Evolutionary conservation across 2,113 vertebrate genomes (phyloP), one percentile per base, ranked within the genome.

Genomic region (Corythaeola cristata): DNA sequence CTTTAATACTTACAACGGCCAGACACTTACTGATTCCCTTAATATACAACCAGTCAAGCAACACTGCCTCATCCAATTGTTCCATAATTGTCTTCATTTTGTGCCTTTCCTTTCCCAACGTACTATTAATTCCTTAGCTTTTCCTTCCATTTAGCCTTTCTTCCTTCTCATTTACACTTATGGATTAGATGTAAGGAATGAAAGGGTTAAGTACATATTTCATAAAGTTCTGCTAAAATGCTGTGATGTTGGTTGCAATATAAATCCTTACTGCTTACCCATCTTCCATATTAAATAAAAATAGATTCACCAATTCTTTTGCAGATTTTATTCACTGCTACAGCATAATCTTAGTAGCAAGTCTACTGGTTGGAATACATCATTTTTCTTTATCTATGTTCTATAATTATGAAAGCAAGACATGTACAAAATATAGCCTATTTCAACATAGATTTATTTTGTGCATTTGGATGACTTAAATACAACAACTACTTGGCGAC

Each of bases 401-500:
- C 78, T 92, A 60, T 17, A 93, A 84, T 93, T 84, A 81, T 45
- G 44, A 93, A 90, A 96, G 76, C 27, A 71, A 78, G 79, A 74
- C 67, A 93, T 0, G 1, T 67, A 92, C 33, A 93, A 96, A 96
- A 87, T 33, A 71, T 4, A 8, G 52, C 24, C 60, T 89, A 35
- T 94, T 97, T 97, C 93, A 89, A 90, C 77, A 95, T 24, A 73
- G 88, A 92, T 94, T 86, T 92, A 93, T 82, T 96, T 95, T 90
- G 64, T 93, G 90, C 77, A 52, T 75, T 92, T 81, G 60, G 49
- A 62, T 90, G 56, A 94, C 69, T 93, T 95, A 89, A 89, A 89
- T 81, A 85, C 85, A 76, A 92, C 96, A 89, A 92, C 71, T 64
- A 89, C 68, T 88, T 93, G 90, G 82, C 83, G 95, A 83, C 21